Conservation (phyloP, 2,113 vertebrate species). For the Rhizomys pruinosus region DNA sequence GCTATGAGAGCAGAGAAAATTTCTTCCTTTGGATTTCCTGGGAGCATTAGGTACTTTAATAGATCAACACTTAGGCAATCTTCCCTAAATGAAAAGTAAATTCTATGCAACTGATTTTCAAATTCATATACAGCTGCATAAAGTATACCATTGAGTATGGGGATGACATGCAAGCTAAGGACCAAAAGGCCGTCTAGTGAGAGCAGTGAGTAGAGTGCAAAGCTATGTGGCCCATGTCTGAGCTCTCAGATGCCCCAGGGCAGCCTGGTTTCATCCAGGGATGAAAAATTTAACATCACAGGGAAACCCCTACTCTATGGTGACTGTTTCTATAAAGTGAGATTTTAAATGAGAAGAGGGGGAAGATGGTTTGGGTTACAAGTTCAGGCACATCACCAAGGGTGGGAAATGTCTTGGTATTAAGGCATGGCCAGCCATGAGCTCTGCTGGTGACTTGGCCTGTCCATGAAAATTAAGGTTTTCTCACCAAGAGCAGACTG, state of each 20-base stretch:
- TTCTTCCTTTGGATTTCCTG: slow-evolving; percentile 34
- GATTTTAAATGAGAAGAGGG: slow-evolving; percentile 41
- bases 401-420: slow-evolving; percentile 36
- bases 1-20: slow-evolving; percentile 46
- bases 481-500: background rate
- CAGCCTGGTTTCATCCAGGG: slow-evolving; percentile 23
- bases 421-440: background rate
- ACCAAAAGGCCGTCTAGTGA: slow-evolving; percentile 39
- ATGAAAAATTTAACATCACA: slow-evolving; percentile 34
- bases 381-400: slow-evolving; percentile 13
- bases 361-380: slow-evolving; percentile 40
- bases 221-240: slow-evolving; percentile 4
- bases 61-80: slow-evolving; percentile 32
- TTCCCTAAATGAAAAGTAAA: slow-evolving; percentile 35
- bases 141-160: slow-evolving; percentile 54
- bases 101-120: slow-evolving; percentile 53
- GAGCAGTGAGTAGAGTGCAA: slow-evolving; percentile 43
- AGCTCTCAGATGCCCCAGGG: background rate
- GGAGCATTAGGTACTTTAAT: slow-evolving; percentile 18
- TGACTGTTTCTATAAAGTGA: slow-evolving; percentile 29
- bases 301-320: background rate
- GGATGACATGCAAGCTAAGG: slow-evolving; percentile 36
- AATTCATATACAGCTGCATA: slow-evolving; percentile 19
- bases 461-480: background rate
- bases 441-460: background rate